Evolutionary conservation across 2,888 invertebrate genomes (phyloP), one percentile per base, ranked within the genome.

Genomic region (Mechanitis messenoides): DNA sequence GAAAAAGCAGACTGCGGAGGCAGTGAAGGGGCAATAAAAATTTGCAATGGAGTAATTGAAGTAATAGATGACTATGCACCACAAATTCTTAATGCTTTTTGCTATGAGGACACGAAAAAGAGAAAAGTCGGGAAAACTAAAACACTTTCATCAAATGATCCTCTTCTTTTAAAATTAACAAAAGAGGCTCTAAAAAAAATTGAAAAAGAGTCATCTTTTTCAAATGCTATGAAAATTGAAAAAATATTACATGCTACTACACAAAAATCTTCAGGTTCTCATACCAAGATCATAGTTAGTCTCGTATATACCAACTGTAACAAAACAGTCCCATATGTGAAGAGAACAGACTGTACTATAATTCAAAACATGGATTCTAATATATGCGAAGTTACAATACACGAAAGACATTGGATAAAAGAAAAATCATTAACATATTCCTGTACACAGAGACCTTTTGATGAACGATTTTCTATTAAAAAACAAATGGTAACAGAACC

Each of bases 21-120:
- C 31, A 77, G 76, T 55, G 80, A 84, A 35, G 71, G 74, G 47
- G 69, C 79, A 7, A 77, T 76, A 9, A 91, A 91, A 77, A 86
- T 92, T 59, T 93, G 93, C 72, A 91, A 91, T 70, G 85, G 91
- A 28, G 80, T 91, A 61, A 79, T 92, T 53, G 86, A 90, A 64
- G 80, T 77, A 57, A 81, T 82, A 0, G 79, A 85, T 53, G 74
- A 83, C 62, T 76, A 79, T 45, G 74, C 72, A 53, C 90, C 91
- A 0, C 86, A 87, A 72, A 78, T 92, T 20, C 67, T 91, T 5
- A 89, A 85, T 66, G 85, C 86, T 3, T 87, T 89, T 67, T 92
- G 92, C 73, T 83, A 86, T 58, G 79, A 85, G 33, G 85, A 82
- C 58, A 64, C 72, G 31, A 72, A 72, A 56, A 73, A 72, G 63